These are phyloP conservation scores for Drosophila aldrichi DNA, from an alignment of 2,888 invertebrate species.

Conservation along the genomic window DNA sequence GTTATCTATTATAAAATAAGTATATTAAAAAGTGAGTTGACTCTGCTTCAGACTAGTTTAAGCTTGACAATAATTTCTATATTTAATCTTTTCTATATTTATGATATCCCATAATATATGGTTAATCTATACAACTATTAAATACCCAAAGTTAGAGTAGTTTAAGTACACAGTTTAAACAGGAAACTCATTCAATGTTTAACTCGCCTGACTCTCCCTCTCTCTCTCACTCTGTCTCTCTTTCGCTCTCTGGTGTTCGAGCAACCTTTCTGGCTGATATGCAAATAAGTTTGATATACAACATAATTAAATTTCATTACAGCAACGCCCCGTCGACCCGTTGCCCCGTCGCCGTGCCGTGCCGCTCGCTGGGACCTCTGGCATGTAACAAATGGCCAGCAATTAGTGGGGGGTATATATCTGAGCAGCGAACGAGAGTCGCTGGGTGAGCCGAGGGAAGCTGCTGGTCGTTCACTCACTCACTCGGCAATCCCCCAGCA, in stretches of 20 bases:
- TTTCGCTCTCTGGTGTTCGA: constrained; percentile 9
- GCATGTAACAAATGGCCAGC: constrained; percentile 76
- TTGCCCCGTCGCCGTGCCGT: constrained; percentile 52
- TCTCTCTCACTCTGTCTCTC: constrained; percentile 29
- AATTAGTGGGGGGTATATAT: constrained; percentile 66
- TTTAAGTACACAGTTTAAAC: constrained; percentile 10
- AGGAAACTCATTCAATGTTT: constrained; percentile 37
- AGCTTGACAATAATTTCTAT: not conserved
- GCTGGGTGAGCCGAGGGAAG: constrained; percentile 12
- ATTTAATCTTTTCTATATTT: not conserved
- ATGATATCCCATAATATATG: too few species aligned
- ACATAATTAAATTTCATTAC: constrained; percentile 83
- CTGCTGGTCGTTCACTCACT: constrained; percentile 17
- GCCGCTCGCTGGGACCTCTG: constrained; percentile 43
- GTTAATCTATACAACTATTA: too few species aligned
- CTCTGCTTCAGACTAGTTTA: too few species aligned
- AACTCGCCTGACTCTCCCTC: constrained; percentile 39
- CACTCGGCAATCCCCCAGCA: constrained; percentile 24
- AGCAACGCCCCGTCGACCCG: constrained; percentile 63
- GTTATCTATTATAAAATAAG: too few species aligned
- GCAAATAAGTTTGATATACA: constrained; percentile 78
- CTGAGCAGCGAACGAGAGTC: constrained; percentile 24
- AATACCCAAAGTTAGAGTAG: constrained; percentile 1
- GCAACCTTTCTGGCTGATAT: constrained; percentile 67
- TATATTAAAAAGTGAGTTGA: too few species aligned